Evolutionary conservation across 2,113 vertebrate species (phyloP).

Genomic region (Notarius quadriscutis): DNA sequence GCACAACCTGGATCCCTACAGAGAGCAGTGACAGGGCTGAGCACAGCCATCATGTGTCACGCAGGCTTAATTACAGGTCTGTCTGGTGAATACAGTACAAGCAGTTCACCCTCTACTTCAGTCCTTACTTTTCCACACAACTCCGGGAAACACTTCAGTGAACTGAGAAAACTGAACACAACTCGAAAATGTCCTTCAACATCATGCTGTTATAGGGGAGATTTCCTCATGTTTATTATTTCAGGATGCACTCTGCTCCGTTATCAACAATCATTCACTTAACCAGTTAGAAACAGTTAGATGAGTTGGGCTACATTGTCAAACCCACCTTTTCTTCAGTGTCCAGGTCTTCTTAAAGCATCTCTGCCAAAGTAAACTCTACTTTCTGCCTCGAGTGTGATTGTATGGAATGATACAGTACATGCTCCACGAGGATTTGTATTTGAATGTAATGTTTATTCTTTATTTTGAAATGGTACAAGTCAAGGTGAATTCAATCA

Average conservation of each 20-base stretch:
- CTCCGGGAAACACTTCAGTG: slow-evolving; percentile 26
- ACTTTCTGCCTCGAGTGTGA: neutral
- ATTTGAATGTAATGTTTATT: neutral
- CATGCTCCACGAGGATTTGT: neutral
- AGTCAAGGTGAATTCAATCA: neutral
- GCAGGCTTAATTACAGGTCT: slow-evolving; percentile 52
- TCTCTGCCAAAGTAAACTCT: neutral
- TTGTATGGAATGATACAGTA: neutral
- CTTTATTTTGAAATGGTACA: neutral
- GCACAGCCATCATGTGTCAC: slow-evolving; percentile 46
- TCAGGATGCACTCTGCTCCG: neutral
- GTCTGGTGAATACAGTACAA: slow-evolving; percentile 19
- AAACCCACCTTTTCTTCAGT: neutral
- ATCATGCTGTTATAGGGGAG: neutral
- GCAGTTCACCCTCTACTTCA: slow-evolving; percentile 22
- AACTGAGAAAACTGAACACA: slow-evolving; percentile 26
- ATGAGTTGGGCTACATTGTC: neutral
- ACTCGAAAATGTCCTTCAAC: neutral
- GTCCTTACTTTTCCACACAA: slow-evolving; percentile 38
- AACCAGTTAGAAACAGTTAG: neutral
- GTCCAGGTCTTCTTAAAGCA: neutral
- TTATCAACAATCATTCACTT: slow-evolving; percentile 2
- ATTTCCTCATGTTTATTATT: neutral
- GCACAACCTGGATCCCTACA: slow-evolving; percentile 28
- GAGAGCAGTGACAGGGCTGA: slow-evolving; percentile 44